These are phyloP conservation scores for Lordiphosa clarofinis DNA, from an alignment of 1,140 invertebrate species.

Conservation along the genomic window DNA sequence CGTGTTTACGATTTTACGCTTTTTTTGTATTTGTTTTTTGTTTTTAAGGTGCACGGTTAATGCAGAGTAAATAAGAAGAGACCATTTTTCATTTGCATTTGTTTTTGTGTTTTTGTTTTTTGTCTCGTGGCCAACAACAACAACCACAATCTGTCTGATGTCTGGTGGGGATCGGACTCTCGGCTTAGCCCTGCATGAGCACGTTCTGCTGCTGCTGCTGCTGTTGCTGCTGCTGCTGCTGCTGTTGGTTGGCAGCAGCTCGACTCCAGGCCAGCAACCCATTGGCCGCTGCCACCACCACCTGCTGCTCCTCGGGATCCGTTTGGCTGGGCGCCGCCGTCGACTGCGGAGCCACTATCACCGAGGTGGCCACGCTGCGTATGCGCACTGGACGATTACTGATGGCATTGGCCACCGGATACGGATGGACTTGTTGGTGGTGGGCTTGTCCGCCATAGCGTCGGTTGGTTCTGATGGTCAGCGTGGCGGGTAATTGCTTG, in stretches of 20 bases:
- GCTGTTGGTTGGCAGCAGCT: slow-evolving; percentile 53
- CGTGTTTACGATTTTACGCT: slow-evolving; percentile 19
- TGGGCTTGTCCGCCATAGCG: slow-evolving; percentile 44
- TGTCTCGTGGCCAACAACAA: slow-evolving; percentile 17
- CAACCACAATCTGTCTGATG: slow-evolving; percentile 5
- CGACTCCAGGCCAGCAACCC: slow-evolving; percentile 63
- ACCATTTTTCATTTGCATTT: slow-evolving; percentile 63
- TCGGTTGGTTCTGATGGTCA: slow-evolving; percentile 49
- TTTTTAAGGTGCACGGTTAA: slow-evolving; percentile 57
- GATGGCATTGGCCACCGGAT: slow-evolving; percentile 41
- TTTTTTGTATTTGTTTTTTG: slow-evolving; percentile 4
- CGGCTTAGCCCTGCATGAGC: slow-evolving; percentile 45
- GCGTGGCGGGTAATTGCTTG: slow-evolving; percentile 62
- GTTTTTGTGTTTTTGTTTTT: slow-evolving; percentile 25
- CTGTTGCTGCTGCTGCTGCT: slow-evolving; percentile 31
- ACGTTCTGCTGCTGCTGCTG: slow-evolving; percentile 22
- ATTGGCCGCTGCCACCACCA: slow-evolving; percentile 51
- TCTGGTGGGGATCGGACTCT: slow-evolving; percentile 3
- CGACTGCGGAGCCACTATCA: slow-evolving; percentile 64
- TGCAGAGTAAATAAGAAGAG: slow-evolving; percentile 76
- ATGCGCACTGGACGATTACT: slow-evolving; percentile 48
- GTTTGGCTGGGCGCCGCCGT: slow-evolving; percentile 20
- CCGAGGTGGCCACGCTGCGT: slow-evolving; percentile 74
- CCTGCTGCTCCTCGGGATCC: slow-evolving; percentile 34
- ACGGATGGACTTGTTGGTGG: slow-evolving; percentile 33